These are phyloP conservation scores for Sycobia sp. DNA, from an alignment of 1,140 invertebrate species.

Conservation along the genomic window DNA sequence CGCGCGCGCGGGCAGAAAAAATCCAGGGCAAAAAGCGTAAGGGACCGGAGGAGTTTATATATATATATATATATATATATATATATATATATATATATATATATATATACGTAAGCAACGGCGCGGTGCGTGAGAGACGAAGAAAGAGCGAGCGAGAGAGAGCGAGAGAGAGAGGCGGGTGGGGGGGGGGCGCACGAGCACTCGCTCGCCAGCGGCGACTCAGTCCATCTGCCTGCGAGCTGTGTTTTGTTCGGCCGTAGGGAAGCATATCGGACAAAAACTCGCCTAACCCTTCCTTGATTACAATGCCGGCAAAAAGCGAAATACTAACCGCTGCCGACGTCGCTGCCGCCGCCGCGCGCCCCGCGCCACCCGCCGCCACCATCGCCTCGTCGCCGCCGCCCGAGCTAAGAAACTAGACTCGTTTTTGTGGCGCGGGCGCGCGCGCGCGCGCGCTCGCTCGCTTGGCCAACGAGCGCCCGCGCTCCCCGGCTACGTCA, in stretches of 20 bases:
- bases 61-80: no score
- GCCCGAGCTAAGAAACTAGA: conserved; percentile 62
- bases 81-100: no score
- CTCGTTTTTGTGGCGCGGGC: conserved; percentile 56
- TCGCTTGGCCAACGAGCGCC: conserved; percentile 33
- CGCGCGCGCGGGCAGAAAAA: no score
- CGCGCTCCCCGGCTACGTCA: conserved; percentile 34
- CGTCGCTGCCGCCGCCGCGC: conserved; percentile 35
- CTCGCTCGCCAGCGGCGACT: conserved; percentile 49
- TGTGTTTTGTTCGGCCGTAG: conserved; percentile 52
- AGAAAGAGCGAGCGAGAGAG: no score
- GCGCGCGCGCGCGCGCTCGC: conserved; percentile 41
- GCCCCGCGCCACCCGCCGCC: conserved; percentile 36
- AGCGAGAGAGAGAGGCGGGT: no score
- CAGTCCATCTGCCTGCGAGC: conserved; percentile 59
- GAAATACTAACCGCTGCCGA: conserved; percentile 62
- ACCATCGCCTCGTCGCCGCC: conserved; percentile 26
- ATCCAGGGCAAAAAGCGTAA: no score
- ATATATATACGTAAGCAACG: no score
- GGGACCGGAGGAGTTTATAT: no score
- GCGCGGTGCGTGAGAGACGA: no score
- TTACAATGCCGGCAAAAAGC: conserved; percentile 64
- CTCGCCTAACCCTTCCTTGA: conserved; percentile 64
- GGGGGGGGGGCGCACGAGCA: conserved; percentile 33
- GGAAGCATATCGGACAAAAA: conserved; percentile 54